Conservation (phyloP, 1,140 invertebrate species). For the Dryas iulia region DNA sequence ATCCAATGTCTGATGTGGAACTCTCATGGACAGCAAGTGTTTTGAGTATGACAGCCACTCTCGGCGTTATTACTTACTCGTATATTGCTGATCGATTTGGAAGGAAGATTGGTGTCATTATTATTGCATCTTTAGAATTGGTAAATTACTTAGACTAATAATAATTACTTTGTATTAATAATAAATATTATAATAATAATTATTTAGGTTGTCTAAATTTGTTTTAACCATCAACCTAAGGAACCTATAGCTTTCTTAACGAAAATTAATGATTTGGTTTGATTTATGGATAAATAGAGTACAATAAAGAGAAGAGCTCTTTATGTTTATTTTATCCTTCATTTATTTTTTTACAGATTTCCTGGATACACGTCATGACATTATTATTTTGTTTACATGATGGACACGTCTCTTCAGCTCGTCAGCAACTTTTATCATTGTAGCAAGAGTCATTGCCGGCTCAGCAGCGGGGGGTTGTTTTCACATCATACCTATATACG, state of each 20-base stretch:
- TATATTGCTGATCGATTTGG: constrained; percentile 37
- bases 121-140: constrained; percentile 33
- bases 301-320: no score
- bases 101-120: constrained; percentile 34
- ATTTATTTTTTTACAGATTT: no score
- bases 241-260: no score
- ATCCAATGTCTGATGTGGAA: constrained; percentile 65
- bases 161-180: constrained; percentile 10
- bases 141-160: no score
- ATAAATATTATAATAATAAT: no score
- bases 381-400: no score
- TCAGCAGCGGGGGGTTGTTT: constrained; percentile 35
- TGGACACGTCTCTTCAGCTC: constrained; percentile 11
- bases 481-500: constrained; percentile 34
- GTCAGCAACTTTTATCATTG: constrained; percentile 21
- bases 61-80: constrained; percentile 24
- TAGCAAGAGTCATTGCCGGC: constrained; percentile 32
- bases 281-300: no score
- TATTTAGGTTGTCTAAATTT: no score
- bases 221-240: no score
- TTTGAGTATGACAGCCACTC: constrained; percentile 23
- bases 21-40: constrained; percentile 71
- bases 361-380: no score
- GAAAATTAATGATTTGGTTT: no score
- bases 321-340: no score